Evolutionary conservation across 1,140 invertebrate genomes (phyloP).

Genomic region (Vollenhovia emeryi): DNA sequence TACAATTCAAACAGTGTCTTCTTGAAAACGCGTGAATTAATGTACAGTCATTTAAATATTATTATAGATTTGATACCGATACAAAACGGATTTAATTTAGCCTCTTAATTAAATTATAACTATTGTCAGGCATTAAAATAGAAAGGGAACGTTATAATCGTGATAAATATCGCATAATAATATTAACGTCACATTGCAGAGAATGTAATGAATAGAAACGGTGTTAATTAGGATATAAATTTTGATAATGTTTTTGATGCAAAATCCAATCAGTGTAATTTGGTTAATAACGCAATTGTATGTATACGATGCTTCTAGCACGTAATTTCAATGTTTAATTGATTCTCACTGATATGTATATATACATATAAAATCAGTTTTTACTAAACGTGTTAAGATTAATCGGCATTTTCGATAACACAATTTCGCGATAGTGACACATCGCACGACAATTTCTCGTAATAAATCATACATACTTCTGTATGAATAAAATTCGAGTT

Average conservation of each 20-base stretch:
- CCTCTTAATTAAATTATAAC: conserved; percentile 7
- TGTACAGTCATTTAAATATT: background rate
- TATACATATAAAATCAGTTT: background rate
- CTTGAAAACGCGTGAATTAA: background rate
- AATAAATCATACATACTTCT: background rate
- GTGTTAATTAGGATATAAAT: conserved; percentile 39
- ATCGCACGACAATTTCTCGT: background rate
- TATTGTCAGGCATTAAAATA: background rate
- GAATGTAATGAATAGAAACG: background rate
- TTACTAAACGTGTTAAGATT: background rate
- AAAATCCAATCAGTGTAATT: conserved; percentile 36
- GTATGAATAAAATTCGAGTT: background rate
- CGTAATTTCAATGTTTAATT: conserved; percentile 16
- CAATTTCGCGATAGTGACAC: background rate
- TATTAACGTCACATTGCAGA: background rate
- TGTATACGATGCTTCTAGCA: background rate
- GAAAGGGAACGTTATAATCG: background rate
- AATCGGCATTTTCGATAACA: background rate
- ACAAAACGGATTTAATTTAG: background rate
- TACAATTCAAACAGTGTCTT: background rate
- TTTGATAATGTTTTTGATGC: conserved; percentile 2
- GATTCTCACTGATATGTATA: background rate
- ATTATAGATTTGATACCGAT: background rate
- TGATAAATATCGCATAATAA: conserved; percentile 8
- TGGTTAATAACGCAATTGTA: conserved; percentile 36